Percentiles rank a stretch among this genome's conserved stretches.
Conservation (phyloP, 2,888 invertebrate genomes). For the Cerastis leucographa region DNA sequence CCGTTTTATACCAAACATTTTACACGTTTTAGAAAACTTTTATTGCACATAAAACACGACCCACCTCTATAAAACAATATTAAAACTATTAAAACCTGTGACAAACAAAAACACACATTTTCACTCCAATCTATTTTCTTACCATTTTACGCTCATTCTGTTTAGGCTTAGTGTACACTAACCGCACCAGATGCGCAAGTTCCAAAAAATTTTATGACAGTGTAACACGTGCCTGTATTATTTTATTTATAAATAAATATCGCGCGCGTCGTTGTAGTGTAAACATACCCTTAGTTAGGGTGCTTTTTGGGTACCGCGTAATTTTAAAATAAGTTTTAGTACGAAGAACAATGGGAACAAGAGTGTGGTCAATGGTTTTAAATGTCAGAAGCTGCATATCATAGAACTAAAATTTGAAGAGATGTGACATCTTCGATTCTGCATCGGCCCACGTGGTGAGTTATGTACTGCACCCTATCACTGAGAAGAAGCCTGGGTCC, state of each 20-base stretch:
- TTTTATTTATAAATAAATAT: conserved; percentile 88
- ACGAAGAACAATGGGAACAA: neutral
- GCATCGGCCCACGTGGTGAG: neutral
- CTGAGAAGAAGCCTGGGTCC: neutral
- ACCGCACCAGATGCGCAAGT: conserved; percentile 85
- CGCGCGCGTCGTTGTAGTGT: conserved; percentile 78
- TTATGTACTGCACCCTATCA: neutral
- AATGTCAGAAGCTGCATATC: neutral
- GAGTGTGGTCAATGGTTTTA: no score
- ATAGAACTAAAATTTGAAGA: neutral
- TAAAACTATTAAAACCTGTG: conserved; percentile 64
- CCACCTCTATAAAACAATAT: conserved; percentile 66
- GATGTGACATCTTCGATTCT: neutral
- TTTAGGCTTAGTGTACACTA: conserved; percentile 70
- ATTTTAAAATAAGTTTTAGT: neutral
- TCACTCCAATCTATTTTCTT: conserved; percentile 61
- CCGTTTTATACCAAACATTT: conserved; percentile 57
- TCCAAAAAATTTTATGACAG: conserved; percentile 85
- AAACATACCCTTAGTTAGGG: conserved; percentile 84
- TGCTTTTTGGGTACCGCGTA: conserved; percentile 65
- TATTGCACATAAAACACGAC: conserved; percentile 62
- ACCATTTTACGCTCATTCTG: conserved; percentile 56
- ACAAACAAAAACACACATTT: conserved; percentile 64
- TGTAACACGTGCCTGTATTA: conserved; percentile 85
- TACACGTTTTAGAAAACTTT: conserved; percentile 50